Evolutionary conservation across 2,113 vertebrate genomes (phyloP).

Genomic region (Entelurus aequoreus): DNA sequence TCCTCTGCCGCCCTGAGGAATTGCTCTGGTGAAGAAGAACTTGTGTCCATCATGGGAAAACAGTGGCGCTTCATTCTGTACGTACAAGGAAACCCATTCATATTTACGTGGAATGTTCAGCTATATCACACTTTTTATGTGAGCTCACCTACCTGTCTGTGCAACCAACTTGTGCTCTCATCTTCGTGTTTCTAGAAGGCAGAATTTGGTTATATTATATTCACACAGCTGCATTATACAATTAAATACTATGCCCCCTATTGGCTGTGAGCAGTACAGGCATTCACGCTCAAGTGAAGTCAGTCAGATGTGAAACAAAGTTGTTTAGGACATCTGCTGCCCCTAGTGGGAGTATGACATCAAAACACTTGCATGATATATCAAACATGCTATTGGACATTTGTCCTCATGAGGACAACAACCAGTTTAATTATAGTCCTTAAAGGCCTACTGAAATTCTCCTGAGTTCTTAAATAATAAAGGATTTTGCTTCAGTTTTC

Average conservation of each 20-base stretch:
- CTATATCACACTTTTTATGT: not conserved
- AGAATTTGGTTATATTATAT: not conserved
- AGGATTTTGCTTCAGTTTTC: no score
- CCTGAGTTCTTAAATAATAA: no score
- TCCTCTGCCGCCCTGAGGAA: constrained; percentile 89
- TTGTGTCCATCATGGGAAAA: constrained; percentile 88
- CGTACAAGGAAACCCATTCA: not conserved
- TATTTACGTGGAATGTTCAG: not conserved
- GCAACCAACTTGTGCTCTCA: constrained; percentile 92
- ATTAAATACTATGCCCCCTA: no score
- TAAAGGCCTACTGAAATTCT: no score
- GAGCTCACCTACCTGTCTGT: constrained; percentile 82
- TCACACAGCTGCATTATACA: no score
- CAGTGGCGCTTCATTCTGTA: constrained; percentile 86
- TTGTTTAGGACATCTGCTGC: no score
- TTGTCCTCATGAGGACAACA: not conserved
- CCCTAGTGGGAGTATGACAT: no score
- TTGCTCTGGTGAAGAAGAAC: constrained; percentile 92
- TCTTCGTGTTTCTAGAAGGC: constrained; percentile 93
- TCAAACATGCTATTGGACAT: not conserved
- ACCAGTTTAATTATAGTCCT: not conserved
- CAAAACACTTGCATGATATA: no score
- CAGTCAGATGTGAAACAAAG: no score
- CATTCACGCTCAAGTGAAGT: no score
- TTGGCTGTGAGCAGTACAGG: no score